These are phyloP conservation scores for Tachypleus tridentatus DNA, from an alignment of 1,140 invertebrate species.

Conservation along the genomic window DNA sequence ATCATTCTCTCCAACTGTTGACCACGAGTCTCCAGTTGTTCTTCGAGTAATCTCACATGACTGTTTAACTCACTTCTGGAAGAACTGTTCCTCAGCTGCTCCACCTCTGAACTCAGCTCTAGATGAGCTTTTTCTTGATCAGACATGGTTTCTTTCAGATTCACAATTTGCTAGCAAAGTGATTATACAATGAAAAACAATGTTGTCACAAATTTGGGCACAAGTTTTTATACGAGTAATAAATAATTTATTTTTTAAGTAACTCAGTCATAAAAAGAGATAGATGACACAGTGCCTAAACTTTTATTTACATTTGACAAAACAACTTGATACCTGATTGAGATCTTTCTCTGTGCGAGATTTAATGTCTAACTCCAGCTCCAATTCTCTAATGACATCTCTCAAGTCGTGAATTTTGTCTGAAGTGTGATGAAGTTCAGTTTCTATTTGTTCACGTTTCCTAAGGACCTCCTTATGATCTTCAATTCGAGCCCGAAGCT, in stretches of 20 bases:
- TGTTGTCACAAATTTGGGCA: too few species aligned
- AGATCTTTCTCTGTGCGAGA: slow-evolving; percentile 10
- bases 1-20: slow-evolving; percentile 16
- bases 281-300: too few species aligned
- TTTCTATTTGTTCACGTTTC: slow-evolving; percentile 14
- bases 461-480: slow-evolving; percentile 10
- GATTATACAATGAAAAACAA: too few species aligned
- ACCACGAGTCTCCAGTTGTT: slow-evolving; percentile 12
- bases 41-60: slow-evolving; percentile 11
- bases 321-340: neutral
- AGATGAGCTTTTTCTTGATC: slow-evolving; percentile 8
- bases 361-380: slow-evolving; percentile 14
- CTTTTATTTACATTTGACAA: too few species aligned
- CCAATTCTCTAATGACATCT: slow-evolving; percentile 17
- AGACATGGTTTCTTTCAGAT: slow-evolving; percentile 7
- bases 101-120: neutral
- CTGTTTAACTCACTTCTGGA: slow-evolving; percentile 9
- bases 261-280: too few species aligned
- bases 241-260: too few species aligned
- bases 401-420: slow-evolving; percentile 19
- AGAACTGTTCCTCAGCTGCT: neutral
- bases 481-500: slow-evolving; percentile 11
- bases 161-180: slow-evolving; percentile 9
- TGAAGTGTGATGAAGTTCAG: slow-evolving; percentile 11
- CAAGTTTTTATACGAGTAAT: too few species aligned